phyloP scores from a whole-genome alignment of 2,113 vertebrate genomes.

The Paralichthys olivaceus region DNA sequence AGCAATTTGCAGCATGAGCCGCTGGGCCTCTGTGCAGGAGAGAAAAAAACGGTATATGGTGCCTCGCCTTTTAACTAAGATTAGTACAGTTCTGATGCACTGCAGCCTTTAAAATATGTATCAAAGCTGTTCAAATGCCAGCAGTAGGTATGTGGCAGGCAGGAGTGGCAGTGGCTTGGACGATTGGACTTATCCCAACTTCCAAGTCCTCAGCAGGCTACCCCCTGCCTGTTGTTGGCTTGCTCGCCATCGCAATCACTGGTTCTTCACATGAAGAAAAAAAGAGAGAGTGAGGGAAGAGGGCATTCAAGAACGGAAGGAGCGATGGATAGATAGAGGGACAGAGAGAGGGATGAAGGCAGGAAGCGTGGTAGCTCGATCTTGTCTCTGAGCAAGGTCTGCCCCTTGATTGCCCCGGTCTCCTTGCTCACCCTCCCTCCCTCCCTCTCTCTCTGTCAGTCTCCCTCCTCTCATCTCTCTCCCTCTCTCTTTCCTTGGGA shows the following conservation, averaged over 20 bases:
- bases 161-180: constrained; percentile 73
- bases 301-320: constrained; percentile 44
- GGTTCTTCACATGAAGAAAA: constrained; percentile 52
- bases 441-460: constrained; percentile 39
- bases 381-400: constrained; percentile 71
- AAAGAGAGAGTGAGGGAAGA: constrained; percentile 13
- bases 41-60: constrained; percentile 52
- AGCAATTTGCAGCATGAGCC: constrained; percentile 61
- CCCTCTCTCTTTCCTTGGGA: constrained; percentile 67
- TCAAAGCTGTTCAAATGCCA: constrained; percentile 84
- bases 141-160: constrained; percentile 78
- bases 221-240: constrained; percentile 74
- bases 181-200: constrained; percentile 80
- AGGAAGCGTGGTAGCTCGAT: constrained; percentile 63
- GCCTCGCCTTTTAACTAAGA: constrained; percentile 80
- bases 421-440: constrained; percentile 48
- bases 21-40: constrained; percentile 52
- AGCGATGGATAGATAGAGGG: constrained; percentile 55
- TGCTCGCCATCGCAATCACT: constrained; percentile 64
- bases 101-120: constrained; percentile 82
- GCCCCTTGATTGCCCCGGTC: constrained; percentile 66
- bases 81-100: constrained; percentile 78
- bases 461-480: constrained; percentile 58
- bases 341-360: constrained; percentile 56
- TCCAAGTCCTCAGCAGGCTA: constrained; percentile 81